Evolutionary conservation across 2,113 vertebrate species (phyloP).

Genomic region (Turdus rufiventris): DNA sequence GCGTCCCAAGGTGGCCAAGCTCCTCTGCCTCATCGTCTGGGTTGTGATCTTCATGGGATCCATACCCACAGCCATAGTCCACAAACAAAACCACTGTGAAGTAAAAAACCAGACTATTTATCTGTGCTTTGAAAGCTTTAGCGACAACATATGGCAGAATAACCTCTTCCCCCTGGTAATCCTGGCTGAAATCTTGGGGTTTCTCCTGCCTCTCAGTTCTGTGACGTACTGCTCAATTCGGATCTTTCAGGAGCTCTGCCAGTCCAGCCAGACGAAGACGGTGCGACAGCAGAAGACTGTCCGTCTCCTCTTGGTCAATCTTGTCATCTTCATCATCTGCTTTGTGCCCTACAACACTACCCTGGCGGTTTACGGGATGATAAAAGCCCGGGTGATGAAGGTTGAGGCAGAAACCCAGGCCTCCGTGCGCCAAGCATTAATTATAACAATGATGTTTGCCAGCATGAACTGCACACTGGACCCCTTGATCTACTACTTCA

Average conservation of each 20-base stretch:
- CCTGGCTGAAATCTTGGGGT: slow-evolving; percentile 74
- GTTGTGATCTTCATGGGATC: slow-evolving; percentile 69
- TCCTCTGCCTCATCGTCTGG: slow-evolving; percentile 73
- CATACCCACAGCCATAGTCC: slow-evolving; percentile 68
- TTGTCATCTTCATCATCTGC: slow-evolving; percentile 79
- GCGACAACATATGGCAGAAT: slow-evolving; percentile 65
- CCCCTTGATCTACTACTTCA: slow-evolving; percentile 80
- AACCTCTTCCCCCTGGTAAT: slow-evolving; percentile 70
- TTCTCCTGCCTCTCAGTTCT: slow-evolving; percentile 72
- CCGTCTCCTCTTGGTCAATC: slow-evolving; percentile 74
- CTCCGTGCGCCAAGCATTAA: slow-evolving; percentile 56
- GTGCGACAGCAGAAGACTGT: slow-evolving; percentile 67
- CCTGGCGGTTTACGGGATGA: slow-evolving; percentile 72
- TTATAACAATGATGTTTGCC: slow-evolving; percentile 69
- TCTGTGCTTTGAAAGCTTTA: slow-evolving; percentile 78
- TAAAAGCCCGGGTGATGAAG: slow-evolving; percentile 57
- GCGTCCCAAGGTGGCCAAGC: slow-evolving; percentile 68
- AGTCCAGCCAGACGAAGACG: slow-evolving; percentile 12
- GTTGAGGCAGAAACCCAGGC: neutral
- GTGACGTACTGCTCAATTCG: slow-evolving; percentile 67
- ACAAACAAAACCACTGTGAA: slow-evolving; percentile 61
- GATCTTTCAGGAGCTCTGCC: slow-evolving; percentile 71
- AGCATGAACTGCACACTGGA: slow-evolving; percentile 78
- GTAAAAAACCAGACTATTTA: neutral
- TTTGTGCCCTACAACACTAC: slow-evolving; percentile 78